Percentiles rank a stretch among this genome's conserved stretches.
phyloP scores from a whole-genome alignment of 1,140 invertebrate species.

The Drosophila cardini region DNA sequence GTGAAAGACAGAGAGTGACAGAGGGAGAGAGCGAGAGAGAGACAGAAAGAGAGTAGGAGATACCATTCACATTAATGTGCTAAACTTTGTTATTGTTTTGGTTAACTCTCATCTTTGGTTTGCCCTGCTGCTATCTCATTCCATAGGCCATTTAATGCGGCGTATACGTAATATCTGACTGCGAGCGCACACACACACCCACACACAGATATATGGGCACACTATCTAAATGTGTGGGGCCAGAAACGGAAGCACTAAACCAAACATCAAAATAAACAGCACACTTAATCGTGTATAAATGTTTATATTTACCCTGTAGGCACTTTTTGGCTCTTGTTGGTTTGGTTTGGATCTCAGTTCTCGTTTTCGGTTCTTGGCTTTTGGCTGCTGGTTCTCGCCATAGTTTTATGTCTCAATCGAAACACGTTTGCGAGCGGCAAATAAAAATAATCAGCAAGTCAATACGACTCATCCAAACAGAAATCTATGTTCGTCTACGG shows the following conservation, averaged over 20 bases:
- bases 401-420: slow-evolving; percentile 81
- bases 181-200: slow-evolving; percentile 1
- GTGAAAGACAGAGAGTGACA: not conserved
- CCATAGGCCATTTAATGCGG: slow-evolving; percentile 66
- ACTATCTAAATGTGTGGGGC: not conserved
- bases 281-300: slow-evolving; percentile 80
- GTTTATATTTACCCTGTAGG: slow-evolving; percentile 67
- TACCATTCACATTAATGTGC: slow-evolving; percentile 14
- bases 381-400: slow-evolving; percentile 36
- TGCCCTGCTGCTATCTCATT: slow-evolving; percentile 59
- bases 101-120: slow-evolving; percentile 35
- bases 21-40: not conserved
- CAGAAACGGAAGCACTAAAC: slow-evolving; percentile 74
- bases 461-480: slow-evolving; percentile 46
- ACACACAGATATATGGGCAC: not conserved
- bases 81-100: slow-evolving; percentile 46
- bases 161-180: slow-evolving; percentile 62
- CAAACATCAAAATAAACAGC: slow-evolving; percentile 83
- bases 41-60: not conserved
- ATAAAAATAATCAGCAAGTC: slow-evolving; percentile 83
- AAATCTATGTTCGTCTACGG: slow-evolving; percentile 39
- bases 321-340: slow-evolving; percentile 1
- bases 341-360: not conserved
- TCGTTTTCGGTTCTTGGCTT: not conserved
- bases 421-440: slow-evolving; percentile 62